Evolutionary conservation across 2,888 invertebrate species (phyloP), one percentile per base, ranked within the genome.

Genomic region (Sycophila texana): DNA sequence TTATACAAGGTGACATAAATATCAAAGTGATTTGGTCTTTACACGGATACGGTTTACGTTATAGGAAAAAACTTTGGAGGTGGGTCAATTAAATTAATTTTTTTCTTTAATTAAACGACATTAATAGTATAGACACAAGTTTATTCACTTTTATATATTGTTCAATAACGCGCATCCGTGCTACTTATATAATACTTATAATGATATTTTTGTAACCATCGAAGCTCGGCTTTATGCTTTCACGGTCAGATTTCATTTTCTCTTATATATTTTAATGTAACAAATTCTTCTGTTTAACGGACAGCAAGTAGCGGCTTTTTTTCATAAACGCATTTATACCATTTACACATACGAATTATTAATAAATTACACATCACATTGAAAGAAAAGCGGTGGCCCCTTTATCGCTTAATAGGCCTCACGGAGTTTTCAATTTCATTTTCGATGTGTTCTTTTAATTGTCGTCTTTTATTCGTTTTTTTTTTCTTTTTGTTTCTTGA

Each of bases 341-440:
- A 77, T 72, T 74, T 78, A 74, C 18, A 72, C 22, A 63, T 65
- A 77, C 22, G 49, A 70, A 76, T 55, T 72, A 76, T 47, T 55
- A 67, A 77, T 84, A 85, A 86, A 84, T 85, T 84, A 84, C 84
- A 86, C 85, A 85, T 85, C 84, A 86, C 84, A 86, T 85, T 86
- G 83, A 85, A 80, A 85, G 77, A 85, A 74, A 86, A 84, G 84
- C 84, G 81, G 81, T 83, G 77, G 82, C 72, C 77, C 77, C 68
- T 81, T 79, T 78, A 26, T 71, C 79, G 75, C 63, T 83, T 73
- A 18, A 66, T 83, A 85, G 85, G 84, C 83, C 81, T 80, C 83
- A 78, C 79, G 63, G 55, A 79, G 61, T 68, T 82, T 83, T 80
- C 63, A 22, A 71, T 82, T 83, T 80, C 60, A 22, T 79, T 76